A percentile compares a stretch with the other conserved stretches of the same genome.
Evolutionary conservation across 2,888 invertebrate species (phyloP).

Genomic region (Calliphora vomitoria): DNA sequence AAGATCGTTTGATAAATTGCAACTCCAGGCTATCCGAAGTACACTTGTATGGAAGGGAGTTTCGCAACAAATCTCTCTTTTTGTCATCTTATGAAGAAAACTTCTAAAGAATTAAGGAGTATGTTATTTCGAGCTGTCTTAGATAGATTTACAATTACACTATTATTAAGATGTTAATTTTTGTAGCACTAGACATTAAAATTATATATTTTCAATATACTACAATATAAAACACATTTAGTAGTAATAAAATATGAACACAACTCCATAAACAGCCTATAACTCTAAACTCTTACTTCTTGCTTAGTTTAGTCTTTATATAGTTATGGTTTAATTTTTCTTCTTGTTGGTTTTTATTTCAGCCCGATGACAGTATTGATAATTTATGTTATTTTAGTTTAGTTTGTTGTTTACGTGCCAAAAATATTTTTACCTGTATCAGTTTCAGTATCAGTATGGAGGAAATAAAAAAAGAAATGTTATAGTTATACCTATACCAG

Average conservation of each 20-base stretch:
- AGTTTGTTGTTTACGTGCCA: slow-evolving; percentile 72
- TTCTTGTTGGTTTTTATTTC: slow-evolving; percentile 28
- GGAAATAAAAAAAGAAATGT: not conserved
- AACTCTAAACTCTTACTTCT: not conserved
- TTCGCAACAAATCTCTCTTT: no score
- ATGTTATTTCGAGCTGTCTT: no score
- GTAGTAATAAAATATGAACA: not conserved
- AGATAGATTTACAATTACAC: no score
- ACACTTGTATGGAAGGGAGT: no score
- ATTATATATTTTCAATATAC: no score
- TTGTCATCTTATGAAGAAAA: no score
- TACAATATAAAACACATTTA: no score
- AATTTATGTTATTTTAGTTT: slow-evolving; percentile 69
- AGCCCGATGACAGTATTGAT: slow-evolving; percentile 69
- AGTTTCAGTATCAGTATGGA: slow-evolving; percentile 30
- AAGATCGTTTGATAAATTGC: no score
- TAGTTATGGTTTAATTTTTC: not conserved
- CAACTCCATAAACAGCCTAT: not conserved
- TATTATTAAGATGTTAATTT: no score
- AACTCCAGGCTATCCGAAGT: no score
- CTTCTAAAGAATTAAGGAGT: no score
- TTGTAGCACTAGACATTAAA: no score
- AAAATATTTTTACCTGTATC: slow-evolving; percentile 70
- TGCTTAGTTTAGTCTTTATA: not conserved
- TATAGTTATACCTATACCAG: slow-evolving; percentile 8